Base-by-base conservation (phyloP, 2,113 vertebrate genomes). In the Oreochromis tanganicae region DNA sequence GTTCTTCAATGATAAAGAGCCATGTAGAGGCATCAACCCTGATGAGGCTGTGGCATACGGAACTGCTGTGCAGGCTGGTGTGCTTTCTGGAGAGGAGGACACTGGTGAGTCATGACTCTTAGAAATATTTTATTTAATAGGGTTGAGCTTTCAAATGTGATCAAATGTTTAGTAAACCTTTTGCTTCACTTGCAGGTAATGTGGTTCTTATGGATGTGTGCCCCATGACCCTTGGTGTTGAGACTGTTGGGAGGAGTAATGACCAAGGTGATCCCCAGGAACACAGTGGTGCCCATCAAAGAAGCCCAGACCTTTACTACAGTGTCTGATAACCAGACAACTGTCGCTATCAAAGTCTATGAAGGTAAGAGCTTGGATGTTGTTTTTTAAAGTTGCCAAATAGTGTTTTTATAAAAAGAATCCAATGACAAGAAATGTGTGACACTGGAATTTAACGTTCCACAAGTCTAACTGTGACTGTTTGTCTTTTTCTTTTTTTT, bases 281-380 rank as follows among this genome's bases (percentile, higher is more conserved):
- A 99, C 85, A 99, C 24, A 1, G 98, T 99, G 84, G 98, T 99
- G 52, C 98, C 98, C 81, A 99, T 98, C 27, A 99, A 99, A 97
- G 99, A 99, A 92, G 98, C 98, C 17, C 98, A 99, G 95, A 99
- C 99, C 92, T 99, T 99, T 89, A 99, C 98, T 38, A 99, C 99
- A 1, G 98, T 98, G 50, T 98, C 98, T 81, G 98, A 99, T 93
- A 99, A 99, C 93, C 99, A 99, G 94, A 97, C 98, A 5, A 99
- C 97, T 85, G 99, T 99, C 89, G 99, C 98, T 6, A 99, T 99
- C 91, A 99, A 99, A 85, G 99, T 99, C 56, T 99, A 98, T 93
- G 99, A 99, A 97, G 99, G 98, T 98, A 94, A 91, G 94, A 79
- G 8, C 59, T 3, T 1, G 1, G 3, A 41, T 9, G 13, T 2